phyloP scores from a whole-genome alignment of 2,888 invertebrate species.

The Philereme transversata region DNA sequence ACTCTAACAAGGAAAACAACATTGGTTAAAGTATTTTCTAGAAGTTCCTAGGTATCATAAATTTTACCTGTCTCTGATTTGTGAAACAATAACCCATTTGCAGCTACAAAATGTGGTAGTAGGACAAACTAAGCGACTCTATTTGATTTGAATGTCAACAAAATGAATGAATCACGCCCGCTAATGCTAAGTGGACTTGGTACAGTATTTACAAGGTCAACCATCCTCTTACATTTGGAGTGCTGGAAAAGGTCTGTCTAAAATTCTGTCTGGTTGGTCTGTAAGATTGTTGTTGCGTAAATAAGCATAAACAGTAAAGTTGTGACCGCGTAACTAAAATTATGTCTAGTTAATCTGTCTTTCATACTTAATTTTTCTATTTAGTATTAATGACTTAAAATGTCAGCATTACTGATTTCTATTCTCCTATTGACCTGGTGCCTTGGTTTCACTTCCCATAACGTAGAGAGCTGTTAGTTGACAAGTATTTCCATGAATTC shows the following conservation, averaged over 20 bases:
- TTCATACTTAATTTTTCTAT: too few species aligned
- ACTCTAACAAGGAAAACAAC: too few species aligned
- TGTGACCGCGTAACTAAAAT: neutral
- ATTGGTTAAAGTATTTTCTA: too few species aligned
- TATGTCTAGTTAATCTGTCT: too few species aligned
- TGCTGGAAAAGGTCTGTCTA: neutral
- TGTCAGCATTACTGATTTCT: too few species aligned
- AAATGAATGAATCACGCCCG: constrained; percentile 22
- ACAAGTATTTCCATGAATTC: constrained; percentile 9
- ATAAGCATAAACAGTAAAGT: neutral
- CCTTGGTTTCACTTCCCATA: neutral
- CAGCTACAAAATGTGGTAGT: neutral
- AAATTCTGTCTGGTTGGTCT: neutral
- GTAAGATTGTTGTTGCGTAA: neutral
- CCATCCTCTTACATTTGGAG: constrained; percentile 2
- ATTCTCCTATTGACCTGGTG: too few species aligned
- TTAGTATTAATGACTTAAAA: too few species aligned
- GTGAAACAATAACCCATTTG: neutral
- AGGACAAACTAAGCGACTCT: neutral
- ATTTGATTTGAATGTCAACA: constrained; percentile 14
- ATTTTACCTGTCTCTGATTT: neutral
- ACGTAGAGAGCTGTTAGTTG: constrained; percentile 4
- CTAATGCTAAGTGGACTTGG: neutral
- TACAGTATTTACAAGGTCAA: constrained; percentile 15
- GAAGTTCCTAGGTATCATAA: too few species aligned